These are phyloP conservation scores for Tortricodes alternella DNA, from an alignment of 2,888 invertebrate species.

Conservation along the genomic window DNA sequence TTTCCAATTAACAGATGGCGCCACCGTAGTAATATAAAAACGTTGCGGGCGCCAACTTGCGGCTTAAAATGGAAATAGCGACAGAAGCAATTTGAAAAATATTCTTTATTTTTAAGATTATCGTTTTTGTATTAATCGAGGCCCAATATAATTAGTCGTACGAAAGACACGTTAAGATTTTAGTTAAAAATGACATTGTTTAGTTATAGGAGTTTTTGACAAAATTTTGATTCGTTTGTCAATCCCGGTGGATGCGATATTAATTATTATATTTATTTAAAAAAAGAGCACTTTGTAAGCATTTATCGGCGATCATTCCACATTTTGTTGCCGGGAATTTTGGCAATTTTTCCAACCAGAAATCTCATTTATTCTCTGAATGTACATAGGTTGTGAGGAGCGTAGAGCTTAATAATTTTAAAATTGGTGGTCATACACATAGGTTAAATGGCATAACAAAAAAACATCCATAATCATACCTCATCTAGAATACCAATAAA, in stretches of 20 bases:
- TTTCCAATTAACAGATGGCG: neutral
- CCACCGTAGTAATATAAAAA: neutral
- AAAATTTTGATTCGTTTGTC: slow-evolving; percentile 4
- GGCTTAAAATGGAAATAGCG: neutral
- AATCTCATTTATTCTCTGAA: slow-evolving; percentile 64
- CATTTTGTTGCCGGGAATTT: slow-evolving; percentile 56
- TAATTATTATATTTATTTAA: slow-evolving; percentile 29
- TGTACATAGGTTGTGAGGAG: slow-evolving; percentile 61
- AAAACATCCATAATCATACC: slow-evolving; percentile 57
- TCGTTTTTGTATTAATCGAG: slow-evolving; percentile 11
- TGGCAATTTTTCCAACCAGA: slow-evolving; percentile 60
- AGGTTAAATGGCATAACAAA: slow-evolving; percentile 34
- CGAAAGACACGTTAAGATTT: slow-evolving; percentile 29
- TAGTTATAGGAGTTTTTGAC: slow-evolving; percentile 15
- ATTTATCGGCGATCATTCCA: slow-evolving; percentile 63
- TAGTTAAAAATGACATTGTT: slow-evolving; percentile 25
- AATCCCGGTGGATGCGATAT: slow-evolving; percentile 29
- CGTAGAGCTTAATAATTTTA: slow-evolving; percentile 52
- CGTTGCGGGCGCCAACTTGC: neutral
- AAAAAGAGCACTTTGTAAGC: slow-evolving; percentile 40
- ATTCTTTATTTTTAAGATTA: slow-evolving; percentile 26
- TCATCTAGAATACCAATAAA: slow-evolving; percentile 49
- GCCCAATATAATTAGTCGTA: slow-evolving; percentile 12
- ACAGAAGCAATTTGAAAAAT: slow-evolving; percentile 15
- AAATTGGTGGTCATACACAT: slow-evolving; percentile 28